Evolutionary conservation across 2,888 invertebrate genomes (phyloP).

Genomic region (Panopea generosa): DNA sequence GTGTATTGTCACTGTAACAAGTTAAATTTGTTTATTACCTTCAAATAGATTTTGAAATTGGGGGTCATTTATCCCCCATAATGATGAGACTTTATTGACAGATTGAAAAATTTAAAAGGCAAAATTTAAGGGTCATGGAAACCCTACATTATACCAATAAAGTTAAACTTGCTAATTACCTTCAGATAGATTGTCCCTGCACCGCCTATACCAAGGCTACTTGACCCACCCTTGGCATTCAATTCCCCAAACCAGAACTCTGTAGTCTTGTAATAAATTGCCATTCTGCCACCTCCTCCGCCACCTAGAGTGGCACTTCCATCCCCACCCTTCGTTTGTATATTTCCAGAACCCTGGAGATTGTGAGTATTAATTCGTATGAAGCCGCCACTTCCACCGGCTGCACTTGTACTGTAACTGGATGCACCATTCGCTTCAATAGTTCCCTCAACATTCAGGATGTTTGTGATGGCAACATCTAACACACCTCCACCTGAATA

Average conservation of each 20-base stretch:
- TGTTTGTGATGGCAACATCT: slow-evolving; percentile 49
- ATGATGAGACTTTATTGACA: too few species aligned
- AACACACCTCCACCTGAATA: slow-evolving; percentile 71
- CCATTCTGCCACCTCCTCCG: slow-evolving; percentile 74
- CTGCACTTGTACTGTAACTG: slow-evolving; percentile 34
- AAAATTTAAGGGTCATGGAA: too few species aligned
- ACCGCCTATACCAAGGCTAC: slow-evolving; percentile 61
- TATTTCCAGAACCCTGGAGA: slow-evolving; percentile 71
- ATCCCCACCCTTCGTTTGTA: slow-evolving; percentile 70
- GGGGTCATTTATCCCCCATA: too few species aligned
- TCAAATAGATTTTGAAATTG: too few species aligned
- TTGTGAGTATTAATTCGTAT: slow-evolving; percentile 57
- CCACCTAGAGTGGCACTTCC: slow-evolving; percentile 57
- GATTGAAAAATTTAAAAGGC: too few species aligned
- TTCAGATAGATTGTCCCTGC: slow-evolving; percentile 75
- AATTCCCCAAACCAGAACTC: slow-evolving; percentile 72
- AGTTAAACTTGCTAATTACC: too few species aligned
- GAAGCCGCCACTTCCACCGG: slow-evolving; percentile 76
- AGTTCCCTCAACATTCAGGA: slow-evolving; percentile 68
- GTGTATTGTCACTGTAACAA: too few species aligned
- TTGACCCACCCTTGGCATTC: slow-evolving; percentile 65
- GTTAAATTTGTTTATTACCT: too few species aligned
- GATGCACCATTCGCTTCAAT: slow-evolving; percentile 64
- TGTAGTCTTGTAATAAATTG: slow-evolving; percentile 64
- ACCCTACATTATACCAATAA: too few species aligned